These are phyloP conservation scores for Larimichthys crocea DNA, from an alignment of 2,113 vertebrate genomes.

Conservation along the genomic window DNA sequence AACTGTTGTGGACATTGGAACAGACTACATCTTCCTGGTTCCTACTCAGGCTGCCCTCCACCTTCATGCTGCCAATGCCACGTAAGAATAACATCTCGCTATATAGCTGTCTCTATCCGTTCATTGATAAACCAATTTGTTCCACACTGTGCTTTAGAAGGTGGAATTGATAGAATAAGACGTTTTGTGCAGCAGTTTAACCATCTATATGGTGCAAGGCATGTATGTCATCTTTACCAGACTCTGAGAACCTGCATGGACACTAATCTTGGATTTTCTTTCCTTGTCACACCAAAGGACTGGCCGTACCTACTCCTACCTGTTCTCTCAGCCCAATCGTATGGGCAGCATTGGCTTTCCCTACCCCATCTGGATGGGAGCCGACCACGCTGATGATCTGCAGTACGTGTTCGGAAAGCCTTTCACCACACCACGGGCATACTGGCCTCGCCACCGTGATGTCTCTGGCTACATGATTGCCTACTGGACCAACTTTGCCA, in stretches of 20 bases:
- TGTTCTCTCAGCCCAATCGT: slow-evolving; percentile 89
- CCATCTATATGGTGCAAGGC: not conserved
- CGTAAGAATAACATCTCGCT: slow-evolving; percentile 79
- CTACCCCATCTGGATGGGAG: slow-evolving; percentile 92
- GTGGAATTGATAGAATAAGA: too few relatives aligned
- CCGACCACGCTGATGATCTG: slow-evolving; percentile 92
- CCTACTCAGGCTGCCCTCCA: slow-evolving; percentile 87
- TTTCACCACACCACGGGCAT: slow-evolving; percentile 85
- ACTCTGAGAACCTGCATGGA: not conserved
- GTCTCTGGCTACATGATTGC: slow-evolving; percentile 89
- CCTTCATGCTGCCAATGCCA: slow-evolving; percentile 85
- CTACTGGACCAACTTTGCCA: slow-evolving; percentile 98
- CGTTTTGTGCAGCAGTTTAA: not conserved
- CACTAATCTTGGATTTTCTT: not conserved
- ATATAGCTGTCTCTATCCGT: not conserved
- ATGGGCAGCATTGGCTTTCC: slow-evolving; percentile 70
- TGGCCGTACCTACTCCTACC: slow-evolving; percentile 89
- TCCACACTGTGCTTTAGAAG: not conserved
- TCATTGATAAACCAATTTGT: not conserved
- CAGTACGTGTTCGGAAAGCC: slow-evolving; percentile 96
- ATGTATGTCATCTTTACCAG: not conserved
- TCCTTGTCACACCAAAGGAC: slow-evolving; percentile 75
- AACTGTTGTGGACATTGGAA: slow-evolving; percentile 87
- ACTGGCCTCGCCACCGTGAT: slow-evolving; percentile 86
- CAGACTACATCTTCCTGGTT: slow-evolving; percentile 91